A percentile compares a stretch with the other conserved stretches of the same genome.
Evolutionary conservation across 1,140 invertebrate genomes (phyloP).

Genomic region (Sweltsa coloradensis): DNA sequence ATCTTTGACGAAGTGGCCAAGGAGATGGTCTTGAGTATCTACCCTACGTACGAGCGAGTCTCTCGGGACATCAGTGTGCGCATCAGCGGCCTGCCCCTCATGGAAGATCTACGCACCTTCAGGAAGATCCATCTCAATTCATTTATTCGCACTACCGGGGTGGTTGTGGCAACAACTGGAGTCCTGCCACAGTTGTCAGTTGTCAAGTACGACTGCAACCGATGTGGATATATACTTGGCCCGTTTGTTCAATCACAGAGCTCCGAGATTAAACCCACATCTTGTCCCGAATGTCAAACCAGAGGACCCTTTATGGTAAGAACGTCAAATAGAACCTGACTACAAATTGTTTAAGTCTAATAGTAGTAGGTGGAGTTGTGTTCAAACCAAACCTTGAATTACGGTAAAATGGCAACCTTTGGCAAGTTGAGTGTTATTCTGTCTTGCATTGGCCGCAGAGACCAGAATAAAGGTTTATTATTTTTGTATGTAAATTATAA

Average conservation of each 20-base stretch:
- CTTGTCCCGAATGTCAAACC: constrained; percentile 97
- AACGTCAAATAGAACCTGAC: no score
- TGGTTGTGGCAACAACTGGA: constrained; percentile 90
- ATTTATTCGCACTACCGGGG: constrained; percentile 82
- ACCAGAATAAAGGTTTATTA: no score
- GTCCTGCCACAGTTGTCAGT: constrained; percentile 91
- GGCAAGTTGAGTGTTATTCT: no score
- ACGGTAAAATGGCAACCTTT: no score
- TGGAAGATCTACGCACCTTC: constrained; percentile 91
- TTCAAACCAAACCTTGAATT: no score
- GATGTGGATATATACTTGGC: constrained; percentile 89
- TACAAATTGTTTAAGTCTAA: no score
- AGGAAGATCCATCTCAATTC: constrained; percentile 96
- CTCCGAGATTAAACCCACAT: constrained; percentile 87
- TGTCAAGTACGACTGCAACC: constrained; percentile 95
- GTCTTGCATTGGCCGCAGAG: no score
- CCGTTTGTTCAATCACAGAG: constrained; percentile 92
- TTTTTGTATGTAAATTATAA: no score
- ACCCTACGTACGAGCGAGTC: constrained; percentile 92
- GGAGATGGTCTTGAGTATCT: constrained; percentile 87
- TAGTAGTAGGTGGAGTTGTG: no score
- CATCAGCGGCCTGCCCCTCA: constrained; percentile 87
- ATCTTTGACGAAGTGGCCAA: constrained; percentile 94
- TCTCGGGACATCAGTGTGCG: constrained; percentile 86
- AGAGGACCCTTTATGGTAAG: constrained; percentile 86